Conservation (phyloP, 2,888 invertebrate genomes). For the Polydrusus cervinus region DNA sequence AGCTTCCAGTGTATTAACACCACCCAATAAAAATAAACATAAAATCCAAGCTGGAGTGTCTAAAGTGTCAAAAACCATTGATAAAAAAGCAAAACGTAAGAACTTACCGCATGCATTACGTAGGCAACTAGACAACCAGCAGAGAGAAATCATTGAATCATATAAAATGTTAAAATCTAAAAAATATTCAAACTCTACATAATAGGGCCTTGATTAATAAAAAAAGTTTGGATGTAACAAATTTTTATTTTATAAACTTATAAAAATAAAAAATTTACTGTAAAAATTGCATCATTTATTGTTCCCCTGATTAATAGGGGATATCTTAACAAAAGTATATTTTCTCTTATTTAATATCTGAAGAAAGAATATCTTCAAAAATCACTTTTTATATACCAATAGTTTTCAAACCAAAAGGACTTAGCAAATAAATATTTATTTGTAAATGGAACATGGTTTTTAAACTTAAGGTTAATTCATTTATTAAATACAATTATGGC, state of each 20-base stretch:
- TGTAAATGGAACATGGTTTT: background rate
- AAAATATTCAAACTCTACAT: conserved; percentile 53
- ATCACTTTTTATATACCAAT: no score
- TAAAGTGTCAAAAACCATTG: conserved; percentile 62
- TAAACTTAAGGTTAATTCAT: background rate
- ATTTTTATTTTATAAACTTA: background rate
- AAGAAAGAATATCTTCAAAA: no score
- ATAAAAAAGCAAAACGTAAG: conserved; percentile 77
- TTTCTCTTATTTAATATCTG: no score
- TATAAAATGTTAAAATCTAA: conserved; percentile 75
- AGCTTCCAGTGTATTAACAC: conserved; percentile 22
- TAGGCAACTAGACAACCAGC: conserved; percentile 76
- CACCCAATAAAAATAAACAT: conserved; percentile 20
- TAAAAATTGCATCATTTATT: no score
- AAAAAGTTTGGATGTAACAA: background rate
- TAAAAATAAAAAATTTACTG: no score
- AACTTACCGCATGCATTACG: conserved; percentile 76
- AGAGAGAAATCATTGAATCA: conserved; percentile 75
- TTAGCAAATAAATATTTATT: conserved; percentile 7
- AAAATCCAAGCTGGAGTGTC: conserved; percentile 58
- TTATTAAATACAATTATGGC: no score
- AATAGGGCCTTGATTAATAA: conserved; percentile 23
- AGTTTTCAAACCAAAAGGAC: no score
- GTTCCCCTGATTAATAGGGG: no score
- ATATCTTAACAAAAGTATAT: no score